These are phyloP conservation scores for Chiloscyllium plagiosum DNA, from an alignment of 2,113 vertebrate genomes.

Conservation along the genomic window DNA sequence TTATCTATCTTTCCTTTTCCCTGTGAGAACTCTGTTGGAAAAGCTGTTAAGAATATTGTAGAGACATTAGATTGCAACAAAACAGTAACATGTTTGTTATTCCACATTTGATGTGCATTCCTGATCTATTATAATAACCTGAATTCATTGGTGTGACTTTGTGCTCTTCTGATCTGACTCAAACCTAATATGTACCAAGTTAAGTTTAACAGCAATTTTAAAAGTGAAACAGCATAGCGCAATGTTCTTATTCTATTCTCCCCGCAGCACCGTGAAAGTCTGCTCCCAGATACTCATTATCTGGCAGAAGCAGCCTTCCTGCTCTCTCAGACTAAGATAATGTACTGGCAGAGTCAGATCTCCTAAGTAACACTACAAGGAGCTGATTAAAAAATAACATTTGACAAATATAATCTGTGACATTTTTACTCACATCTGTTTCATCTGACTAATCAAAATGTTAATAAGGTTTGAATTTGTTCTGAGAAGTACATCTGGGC, in stretches of 20 bases:
- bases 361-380: not conserved
- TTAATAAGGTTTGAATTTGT: not conserved
- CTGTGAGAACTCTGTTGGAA: not conserved
- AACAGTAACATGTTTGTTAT: not conserved
- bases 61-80: not conserved
- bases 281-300: not conserved
- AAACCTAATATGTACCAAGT: not conserved
- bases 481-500: not conserved
- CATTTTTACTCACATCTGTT: not conserved
- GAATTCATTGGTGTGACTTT: not conserved
- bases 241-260: not conserved
- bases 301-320: not conserved
- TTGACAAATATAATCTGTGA: not conserved
- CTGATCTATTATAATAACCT: not conserved
- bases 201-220: not conserved
- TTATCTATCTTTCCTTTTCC: not conserved
- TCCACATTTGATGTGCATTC: not conserved
- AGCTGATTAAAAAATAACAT: not conserved
- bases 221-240: not conserved
- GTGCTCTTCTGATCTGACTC: not conserved
- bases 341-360: not conserved
- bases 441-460: slow-evolving; percentile 4
- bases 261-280: not conserved
- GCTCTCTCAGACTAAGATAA: not conserved
- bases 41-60: not conserved